phyloP scores from a whole-genome alignment of 2,797 vertebrate species.

The Heterohyrax brucei region DNA sequence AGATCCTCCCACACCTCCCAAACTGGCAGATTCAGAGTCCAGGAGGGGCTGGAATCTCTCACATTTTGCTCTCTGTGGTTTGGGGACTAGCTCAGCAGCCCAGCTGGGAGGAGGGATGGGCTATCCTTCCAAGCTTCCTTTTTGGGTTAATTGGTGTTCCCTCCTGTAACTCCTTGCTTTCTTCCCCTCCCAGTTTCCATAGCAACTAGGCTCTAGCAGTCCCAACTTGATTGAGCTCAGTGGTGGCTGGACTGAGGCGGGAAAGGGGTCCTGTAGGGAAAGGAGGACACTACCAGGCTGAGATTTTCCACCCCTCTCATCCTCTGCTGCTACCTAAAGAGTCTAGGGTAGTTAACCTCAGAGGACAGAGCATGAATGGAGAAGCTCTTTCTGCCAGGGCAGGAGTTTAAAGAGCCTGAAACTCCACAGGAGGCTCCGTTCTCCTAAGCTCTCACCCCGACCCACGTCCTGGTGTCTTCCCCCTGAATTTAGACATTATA shows the following conservation, averaged over 20 bases:
- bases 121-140: constrained; percentile 77
- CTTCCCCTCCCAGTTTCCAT: constrained; percentile 76
- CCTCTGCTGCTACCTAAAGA: background rate
- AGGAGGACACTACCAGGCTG: constrained; percentile 45
- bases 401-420: constrained; percentile 54
- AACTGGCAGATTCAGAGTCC: constrained; percentile 64
- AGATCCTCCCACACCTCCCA: constrained; percentile 26
- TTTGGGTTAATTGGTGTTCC: constrained; percentile 85
- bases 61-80: constrained; percentile 43
- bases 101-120: constrained; percentile 55
- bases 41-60: constrained; percentile 30
- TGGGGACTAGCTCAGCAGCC: constrained; percentile 56
- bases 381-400: constrained; percentile 26
- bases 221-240: constrained; percentile 81
- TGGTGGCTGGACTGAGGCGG: constrained; percentile 53
- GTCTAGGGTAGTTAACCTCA: constrained; percentile 45
- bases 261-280: constrained; percentile 44
- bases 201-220: constrained; percentile 67
- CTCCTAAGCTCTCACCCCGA: background rate
- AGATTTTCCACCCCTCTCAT: background rate
- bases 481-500: constrained; percentile 34
- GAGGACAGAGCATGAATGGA: background rate
- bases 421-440: background rate
- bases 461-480: background rate
- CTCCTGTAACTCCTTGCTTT: constrained; percentile 79